These are phyloP conservation scores for Stictocephala bisonia DNA, from an alignment of 2,888 invertebrate genomes.

Conservation along the genomic window DNA sequence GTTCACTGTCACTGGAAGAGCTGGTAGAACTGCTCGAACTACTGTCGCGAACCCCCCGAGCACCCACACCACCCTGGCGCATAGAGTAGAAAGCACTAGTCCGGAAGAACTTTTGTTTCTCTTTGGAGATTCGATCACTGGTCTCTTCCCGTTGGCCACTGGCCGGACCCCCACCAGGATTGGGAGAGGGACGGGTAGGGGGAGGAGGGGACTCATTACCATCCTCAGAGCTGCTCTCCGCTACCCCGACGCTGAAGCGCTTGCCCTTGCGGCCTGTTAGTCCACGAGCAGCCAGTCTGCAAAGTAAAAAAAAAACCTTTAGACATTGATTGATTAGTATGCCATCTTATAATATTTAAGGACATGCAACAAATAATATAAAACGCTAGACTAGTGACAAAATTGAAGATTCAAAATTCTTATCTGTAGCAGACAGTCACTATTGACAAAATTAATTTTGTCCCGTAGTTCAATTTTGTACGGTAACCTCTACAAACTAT, in stretches of 20 bases:
- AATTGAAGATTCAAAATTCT: too few relatives aligned
- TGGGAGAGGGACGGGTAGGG: slow-evolving; percentile 55
- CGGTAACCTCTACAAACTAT: too few relatives aligned
- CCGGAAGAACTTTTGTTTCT: slow-evolving; percentile 89
- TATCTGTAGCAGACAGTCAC: too few relatives aligned
- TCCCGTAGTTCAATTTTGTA: too few relatives aligned
- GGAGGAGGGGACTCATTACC: slow-evolving; percentile 60
- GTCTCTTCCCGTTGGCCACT: slow-evolving; percentile 69
- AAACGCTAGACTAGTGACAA: too few relatives aligned
- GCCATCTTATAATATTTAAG: too few relatives aligned
- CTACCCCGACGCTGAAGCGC: slow-evolving; percentile 53
- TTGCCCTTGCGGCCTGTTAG: slow-evolving; percentile 54
- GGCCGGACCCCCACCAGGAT: slow-evolving; percentile 58
- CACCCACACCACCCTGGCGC: slow-evolving; percentile 60
- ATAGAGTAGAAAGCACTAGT: slow-evolving; percentile 79
- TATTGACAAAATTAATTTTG: too few relatives aligned
- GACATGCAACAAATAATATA: too few relatives aligned
- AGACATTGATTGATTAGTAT: too few relatives aligned
- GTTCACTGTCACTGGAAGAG: slow-evolving; percentile 54
- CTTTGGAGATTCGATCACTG: slow-evolving; percentile 84
- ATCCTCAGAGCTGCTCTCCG: slow-evolving; percentile 61
- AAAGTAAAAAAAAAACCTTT: too few relatives aligned
- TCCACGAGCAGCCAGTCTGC: slow-evolving; percentile 57
- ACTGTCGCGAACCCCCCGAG: slow-evolving; percentile 44
- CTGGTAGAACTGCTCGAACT: slow-evolving; percentile 52